These are phyloP conservation scores for Campaea margaritaria DNA, from an alignment of 2,888 invertebrate species.

Conservation along the genomic window DNA sequence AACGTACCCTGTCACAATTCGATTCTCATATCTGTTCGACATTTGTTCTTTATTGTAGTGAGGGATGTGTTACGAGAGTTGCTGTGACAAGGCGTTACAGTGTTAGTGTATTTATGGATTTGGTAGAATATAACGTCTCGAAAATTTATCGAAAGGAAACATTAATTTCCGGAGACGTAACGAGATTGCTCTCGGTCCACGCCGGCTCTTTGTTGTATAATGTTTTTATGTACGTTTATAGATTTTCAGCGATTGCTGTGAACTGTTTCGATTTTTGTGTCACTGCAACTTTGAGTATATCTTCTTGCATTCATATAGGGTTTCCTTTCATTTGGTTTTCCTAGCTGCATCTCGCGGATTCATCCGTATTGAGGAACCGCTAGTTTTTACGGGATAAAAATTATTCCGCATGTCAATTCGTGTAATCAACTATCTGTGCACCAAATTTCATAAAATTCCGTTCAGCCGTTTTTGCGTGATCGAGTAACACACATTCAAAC, in stretches of 20 bases:
- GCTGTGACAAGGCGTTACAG: conserved; percentile 13
- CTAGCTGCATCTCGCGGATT: no score
- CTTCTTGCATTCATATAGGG: no score
- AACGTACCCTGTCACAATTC: conserved; percentile 19
- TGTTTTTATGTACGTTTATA: conserved; percentile 31
- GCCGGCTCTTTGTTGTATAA: conserved; percentile 40
- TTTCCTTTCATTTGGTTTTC: no score
- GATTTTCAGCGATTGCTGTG: conserved; percentile 12
- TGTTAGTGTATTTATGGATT: conserved; percentile 14
- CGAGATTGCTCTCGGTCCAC: conserved; percentile 55
- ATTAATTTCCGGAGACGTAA: conserved; percentile 65
- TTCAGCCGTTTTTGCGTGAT: no score
- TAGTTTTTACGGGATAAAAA: no score
- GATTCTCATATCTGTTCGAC: neutral
- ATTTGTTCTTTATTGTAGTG: conserved; percentile 1
- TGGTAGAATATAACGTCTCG: conserved; percentile 22
- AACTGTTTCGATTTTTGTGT: conserved; percentile 3
- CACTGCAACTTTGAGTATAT: neutral
- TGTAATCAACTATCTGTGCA: no score
- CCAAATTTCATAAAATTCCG: no score
- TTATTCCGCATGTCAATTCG: no score
- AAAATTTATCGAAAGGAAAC: conserved; percentile 47
- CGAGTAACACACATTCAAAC: no score
- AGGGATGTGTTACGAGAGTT: conserved; percentile 4
- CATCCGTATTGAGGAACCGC: no score